Base-by-base conservation (phyloP, 1,140 invertebrate species). In the Halesus radiatus region DNA sequence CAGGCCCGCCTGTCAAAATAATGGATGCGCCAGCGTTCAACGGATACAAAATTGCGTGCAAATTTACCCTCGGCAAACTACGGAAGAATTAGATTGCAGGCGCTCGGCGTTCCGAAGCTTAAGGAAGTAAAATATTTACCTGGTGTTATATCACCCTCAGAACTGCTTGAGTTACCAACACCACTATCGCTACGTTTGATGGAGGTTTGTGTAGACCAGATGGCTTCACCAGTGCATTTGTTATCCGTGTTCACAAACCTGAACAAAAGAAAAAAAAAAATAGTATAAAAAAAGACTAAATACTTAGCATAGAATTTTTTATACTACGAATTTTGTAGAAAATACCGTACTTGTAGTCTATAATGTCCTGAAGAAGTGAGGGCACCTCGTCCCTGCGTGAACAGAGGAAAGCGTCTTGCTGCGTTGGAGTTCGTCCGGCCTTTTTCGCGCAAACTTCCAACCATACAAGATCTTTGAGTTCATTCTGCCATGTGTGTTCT, bases 391-490 rank as follows among this genome's bases (percentile, higher is more conserved):
- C 92, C 7, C 96, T 90, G 79, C 95, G 93, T 70, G 91, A 88
- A 83, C 93, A 95, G 0, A 98, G 88, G 86, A 92, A 94, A 58
- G 92, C 91, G 86, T 97, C 95, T 87, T 96, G 94, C 84, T 95
- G 93, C 45, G 93, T 90, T 4, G 93, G 89, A 3, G 92, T 93
- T 18, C 93, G 87, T 79, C 95, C 94, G 1, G 94, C 94, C 66
- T 95, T 91, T 89, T 93, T 94, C 1, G 96, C 96, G 85, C 96
- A 95, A 45, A 98, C 88, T 89, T 98, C 96, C 81, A 98, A 85
- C 97, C 97, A 98, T 78, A 98, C 94, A 80, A 96, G 89, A 89
- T 97, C 96, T 87, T 96, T 96, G 8, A 96, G 86, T 87, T 96
- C 94, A 80, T 94, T 96, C 86, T 97, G 95, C 94, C 95, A 97